Percentiles rank a stretch among this genome's conserved stretches.
Conservation (phyloP, 2,888 invertebrate species). For the Ommatoiulus sabulosus region DNA sequence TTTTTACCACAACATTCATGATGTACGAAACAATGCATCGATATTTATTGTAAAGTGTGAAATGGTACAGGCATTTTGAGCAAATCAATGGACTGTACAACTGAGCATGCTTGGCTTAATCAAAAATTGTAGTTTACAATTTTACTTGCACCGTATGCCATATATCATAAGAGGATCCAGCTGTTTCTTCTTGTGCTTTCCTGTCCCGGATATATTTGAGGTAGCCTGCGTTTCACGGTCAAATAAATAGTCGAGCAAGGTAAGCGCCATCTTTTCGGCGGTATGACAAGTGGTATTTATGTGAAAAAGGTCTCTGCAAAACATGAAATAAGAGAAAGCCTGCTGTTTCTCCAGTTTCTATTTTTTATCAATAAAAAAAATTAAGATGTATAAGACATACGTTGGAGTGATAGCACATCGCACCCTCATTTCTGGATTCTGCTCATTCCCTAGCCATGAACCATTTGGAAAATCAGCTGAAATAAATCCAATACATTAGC, state of each 20-base stretch:
- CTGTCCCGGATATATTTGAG: conserved; percentile 71
- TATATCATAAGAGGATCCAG: conserved; percentile 71
- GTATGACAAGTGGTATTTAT: conserved; percentile 71
- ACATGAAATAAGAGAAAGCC: neutral
- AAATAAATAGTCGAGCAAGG: conserved; percentile 71
- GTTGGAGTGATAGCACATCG: conserved; percentile 69
- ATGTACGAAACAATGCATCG: too few species aligned
- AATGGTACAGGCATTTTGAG: too few species aligned
- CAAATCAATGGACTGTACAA: too few species aligned
- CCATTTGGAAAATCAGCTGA: conserved; percentile 70
- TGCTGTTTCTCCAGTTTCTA: too few species aligned
- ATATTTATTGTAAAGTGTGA: too few species aligned
- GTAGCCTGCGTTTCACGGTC: conserved; percentile 70
- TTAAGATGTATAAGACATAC: conserved; percentile 64
- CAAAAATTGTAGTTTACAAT: neutral
- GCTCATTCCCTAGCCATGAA: conserved; percentile 71
- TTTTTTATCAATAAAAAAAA: too few species aligned
- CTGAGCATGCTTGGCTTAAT: neutral
- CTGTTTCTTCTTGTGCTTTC: conserved; percentile 71
- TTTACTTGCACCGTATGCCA: conserved; percentile 67
- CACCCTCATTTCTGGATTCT: conserved; percentile 69
- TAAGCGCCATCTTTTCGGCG: conserved; percentile 72
- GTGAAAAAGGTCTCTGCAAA: conserved; percentile 68
- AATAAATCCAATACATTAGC: neutral
- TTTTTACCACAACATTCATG: too few species aligned